Evolutionary conservation across 1,140 invertebrate genomes (phyloP).

Genomic region (Tribolium castaneum): DNA sequence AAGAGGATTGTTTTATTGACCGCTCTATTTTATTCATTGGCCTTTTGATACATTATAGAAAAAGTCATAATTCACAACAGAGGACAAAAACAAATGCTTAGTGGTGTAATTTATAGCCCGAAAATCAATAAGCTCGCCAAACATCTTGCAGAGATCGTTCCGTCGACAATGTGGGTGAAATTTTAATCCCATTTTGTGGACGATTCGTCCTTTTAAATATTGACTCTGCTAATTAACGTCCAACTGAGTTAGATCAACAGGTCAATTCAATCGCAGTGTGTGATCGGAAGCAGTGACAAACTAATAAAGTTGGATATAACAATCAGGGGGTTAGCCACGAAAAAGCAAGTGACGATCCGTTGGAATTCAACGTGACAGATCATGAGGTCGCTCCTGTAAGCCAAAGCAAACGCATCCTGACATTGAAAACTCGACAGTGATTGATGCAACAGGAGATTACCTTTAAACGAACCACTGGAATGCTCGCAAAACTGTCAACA

Average conservation of each 20-base stretch:
- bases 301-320: constrained; percentile 12
- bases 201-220: background rate
- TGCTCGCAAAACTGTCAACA: no score
- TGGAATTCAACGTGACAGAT: background rate
- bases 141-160: background rate
- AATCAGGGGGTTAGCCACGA: background rate
- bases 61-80: background rate
- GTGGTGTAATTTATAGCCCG: background rate
- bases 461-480: no score
- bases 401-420: background rate
- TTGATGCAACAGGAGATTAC: background rate
- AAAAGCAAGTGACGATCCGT: background rate
- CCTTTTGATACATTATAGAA: background rate
- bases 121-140: background rate
- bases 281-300: constrained; percentile 5
- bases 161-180: background rate
- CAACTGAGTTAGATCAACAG: constrained; percentile 1
- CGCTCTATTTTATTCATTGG: background rate
- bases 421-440: background rate
- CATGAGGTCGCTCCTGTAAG: background rate
- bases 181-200: background rate
- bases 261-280: constrained; percentile 5
- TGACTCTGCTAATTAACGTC: background rate
- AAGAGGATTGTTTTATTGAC: background rate
- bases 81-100: background rate